Conservation (phyloP, 2,113 vertebrate species). For the Cynoglossus semilaevis region DNA sequence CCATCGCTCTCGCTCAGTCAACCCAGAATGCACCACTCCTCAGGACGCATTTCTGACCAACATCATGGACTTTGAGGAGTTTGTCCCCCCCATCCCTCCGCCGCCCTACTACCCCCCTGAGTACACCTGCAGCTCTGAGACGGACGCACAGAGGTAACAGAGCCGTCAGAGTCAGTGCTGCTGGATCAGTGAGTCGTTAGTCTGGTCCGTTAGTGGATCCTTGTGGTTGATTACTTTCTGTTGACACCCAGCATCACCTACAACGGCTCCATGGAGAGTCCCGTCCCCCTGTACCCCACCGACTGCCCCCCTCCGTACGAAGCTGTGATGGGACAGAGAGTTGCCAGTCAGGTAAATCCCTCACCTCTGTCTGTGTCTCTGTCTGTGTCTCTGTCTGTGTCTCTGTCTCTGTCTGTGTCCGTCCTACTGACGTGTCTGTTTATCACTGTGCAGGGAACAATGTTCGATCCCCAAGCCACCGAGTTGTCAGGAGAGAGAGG, state of each 20-base stretch:
- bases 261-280: conserved; percentile 97
- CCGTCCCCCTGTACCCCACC: conserved; percentile 89
- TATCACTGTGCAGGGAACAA: conserved; percentile 79
- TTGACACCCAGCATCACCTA: conserved; percentile 86
- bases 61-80: conserved; percentile 94
- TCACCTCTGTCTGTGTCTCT: conserved; percentile 1
- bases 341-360: conserved; percentile 83
- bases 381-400: conserved; percentile 44
- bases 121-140: conserved; percentile 97
- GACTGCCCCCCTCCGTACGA: conserved; percentile 95
- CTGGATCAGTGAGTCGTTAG: not conserved
- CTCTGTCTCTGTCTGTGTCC: not conserved
- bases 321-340: conserved; percentile 90
- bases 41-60: conserved; percentile 89
- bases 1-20: conserved; percentile 85
- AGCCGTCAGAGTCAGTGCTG: too few relatives aligned
- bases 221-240: not conserved
- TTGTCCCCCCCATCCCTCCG: conserved; percentile 91
- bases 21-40: conserved; percentile 88
- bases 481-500: conserved; percentile 85
- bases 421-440: conserved; percentile 26
- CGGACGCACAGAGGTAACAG: conserved; percentile 88
- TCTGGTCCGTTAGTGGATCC: not conserved
- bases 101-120: conserved; percentile 96
- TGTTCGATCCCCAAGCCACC: conserved; percentile 83